Evolutionary conservation across 2,113 vertebrate genomes (phyloP).

Genomic region (Tragelaphus imberbis): DNA sequence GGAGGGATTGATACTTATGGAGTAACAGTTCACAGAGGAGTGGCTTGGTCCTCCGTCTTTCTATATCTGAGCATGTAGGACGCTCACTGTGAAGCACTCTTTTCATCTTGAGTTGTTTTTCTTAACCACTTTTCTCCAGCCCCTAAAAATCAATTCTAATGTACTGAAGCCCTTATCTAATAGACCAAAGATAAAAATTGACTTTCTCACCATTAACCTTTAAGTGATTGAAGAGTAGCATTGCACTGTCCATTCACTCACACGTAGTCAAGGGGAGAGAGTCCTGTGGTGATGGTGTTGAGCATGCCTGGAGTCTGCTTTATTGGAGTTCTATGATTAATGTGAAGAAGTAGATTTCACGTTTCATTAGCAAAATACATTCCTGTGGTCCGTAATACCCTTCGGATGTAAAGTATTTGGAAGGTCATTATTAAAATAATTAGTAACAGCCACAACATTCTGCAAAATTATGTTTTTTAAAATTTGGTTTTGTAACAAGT

Average conservation of each 20-base stretch:
- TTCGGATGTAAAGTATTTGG: background rate
- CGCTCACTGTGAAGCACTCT: background rate
- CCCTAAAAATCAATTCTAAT: constrained; percentile 34
- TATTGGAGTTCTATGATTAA: background rate
- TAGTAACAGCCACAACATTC: background rate
- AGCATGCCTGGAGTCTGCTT: background rate
- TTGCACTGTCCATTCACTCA: background rate
- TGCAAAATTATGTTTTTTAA: background rate
- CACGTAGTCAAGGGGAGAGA: background rate
- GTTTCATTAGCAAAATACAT: background rate
- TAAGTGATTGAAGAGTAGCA: background rate
- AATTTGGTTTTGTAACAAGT: background rate
- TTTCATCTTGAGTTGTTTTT: background rate
- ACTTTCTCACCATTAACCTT: constrained; percentile 9
- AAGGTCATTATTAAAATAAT: constrained; percentile 29
- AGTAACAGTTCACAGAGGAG: background rate
- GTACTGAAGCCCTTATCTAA: background rate
- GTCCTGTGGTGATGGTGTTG: background rate
- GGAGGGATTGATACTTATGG: background rate
- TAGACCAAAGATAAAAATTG: constrained; percentile 19
- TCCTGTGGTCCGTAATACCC: background rate
- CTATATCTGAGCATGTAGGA: background rate
- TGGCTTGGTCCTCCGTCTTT: background rate
- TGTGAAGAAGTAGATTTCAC: background rate
- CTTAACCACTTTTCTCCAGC: background rate